Evolutionary conservation across 2,797 vertebrate species (phyloP).

Genomic region (Numenius phaeopus): DNA sequence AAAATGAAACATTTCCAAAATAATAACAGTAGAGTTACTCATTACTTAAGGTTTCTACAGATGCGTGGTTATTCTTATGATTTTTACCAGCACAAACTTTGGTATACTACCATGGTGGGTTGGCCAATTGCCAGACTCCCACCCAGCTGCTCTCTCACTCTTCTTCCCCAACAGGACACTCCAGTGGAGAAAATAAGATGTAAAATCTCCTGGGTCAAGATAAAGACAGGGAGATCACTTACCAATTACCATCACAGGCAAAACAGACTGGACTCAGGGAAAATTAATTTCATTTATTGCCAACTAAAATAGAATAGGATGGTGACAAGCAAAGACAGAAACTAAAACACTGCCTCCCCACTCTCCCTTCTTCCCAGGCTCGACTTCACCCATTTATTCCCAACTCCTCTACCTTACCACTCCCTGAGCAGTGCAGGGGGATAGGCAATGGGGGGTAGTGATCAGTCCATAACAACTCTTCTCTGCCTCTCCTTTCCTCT

Average conservation of each 20-base stretch:
- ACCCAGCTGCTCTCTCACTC: background rate
- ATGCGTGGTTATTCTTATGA: background rate
- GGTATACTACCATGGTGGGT: background rate
- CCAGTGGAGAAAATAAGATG: fast-evolving
- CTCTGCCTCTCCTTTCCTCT: background rate
- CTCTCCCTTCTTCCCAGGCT: background rate
- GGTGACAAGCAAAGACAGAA: background rate
- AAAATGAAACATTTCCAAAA: background rate
- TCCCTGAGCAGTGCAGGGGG: fast-evolving
- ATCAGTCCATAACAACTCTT: background rate
- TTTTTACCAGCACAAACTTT: background rate
- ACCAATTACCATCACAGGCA: background rate
- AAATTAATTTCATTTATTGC: background rate
- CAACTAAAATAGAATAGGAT: background rate
- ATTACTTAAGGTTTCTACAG: background rate
- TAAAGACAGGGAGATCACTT: background rate
- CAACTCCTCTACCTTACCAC: background rate
- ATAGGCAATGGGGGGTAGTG: background rate
- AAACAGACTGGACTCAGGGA: background rate
- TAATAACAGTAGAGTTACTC: background rate
- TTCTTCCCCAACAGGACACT: background rate
- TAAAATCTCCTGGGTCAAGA: fast-evolving
- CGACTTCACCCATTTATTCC: background rate
- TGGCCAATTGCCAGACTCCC: background rate
- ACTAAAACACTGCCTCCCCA: background rate